Base-by-base conservation (phyloP, 1,140 invertebrate species). In the Drosophila bocqueti region DNA sequence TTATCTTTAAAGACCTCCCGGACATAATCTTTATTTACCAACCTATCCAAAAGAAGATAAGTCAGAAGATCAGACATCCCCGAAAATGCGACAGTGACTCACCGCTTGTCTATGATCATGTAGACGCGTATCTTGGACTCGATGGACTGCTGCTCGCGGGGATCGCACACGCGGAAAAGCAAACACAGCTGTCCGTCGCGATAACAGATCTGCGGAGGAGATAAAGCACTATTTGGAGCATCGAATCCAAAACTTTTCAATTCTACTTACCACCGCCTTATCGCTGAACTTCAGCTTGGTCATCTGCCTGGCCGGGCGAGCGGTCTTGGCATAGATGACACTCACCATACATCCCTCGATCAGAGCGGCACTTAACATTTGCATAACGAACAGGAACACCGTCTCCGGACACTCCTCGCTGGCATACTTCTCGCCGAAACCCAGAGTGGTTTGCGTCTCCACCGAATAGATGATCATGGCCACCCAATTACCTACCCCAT, bases 351-450 rank as follows among this genome's bases (percentile, higher is more conserved):
- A 93, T 0, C 95, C 95, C 40, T 95, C 94, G 31, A 95, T 91
- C 1, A 94, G 94, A 0, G 94, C 94, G 0, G 95, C 94, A 4
- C 94, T 92, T 26, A 95, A 91, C 55, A 95, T 94, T 93, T 95
- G 94, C 58, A 94, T 76, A 11, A 95, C 94, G 79, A 95, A 94
- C 3, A 98, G 94, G 50, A 98, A 95, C 9, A 98, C 96, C 0
- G 96, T 96, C 91, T 97, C 96, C 0, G 96, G 96, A 91, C 97
- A 98, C 81, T 97, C 95, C 87, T 97, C 96, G 15, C 96, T 98
- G 1, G 97, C 97, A 91, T 95, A 96, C 55, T 97, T 94, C 13
- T 94, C 94, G 3, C 96, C 96, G 78, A 96, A 96, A 3, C 96
- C 96, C 47, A 96, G 96, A 1, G 96, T 94, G 75, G 94, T 94